A percentile compares a stretch with the other conserved stretches of the same genome.
Conservation (phyloP, 2,113 vertebrate species). For the Alligator mississippiensis region DNA sequence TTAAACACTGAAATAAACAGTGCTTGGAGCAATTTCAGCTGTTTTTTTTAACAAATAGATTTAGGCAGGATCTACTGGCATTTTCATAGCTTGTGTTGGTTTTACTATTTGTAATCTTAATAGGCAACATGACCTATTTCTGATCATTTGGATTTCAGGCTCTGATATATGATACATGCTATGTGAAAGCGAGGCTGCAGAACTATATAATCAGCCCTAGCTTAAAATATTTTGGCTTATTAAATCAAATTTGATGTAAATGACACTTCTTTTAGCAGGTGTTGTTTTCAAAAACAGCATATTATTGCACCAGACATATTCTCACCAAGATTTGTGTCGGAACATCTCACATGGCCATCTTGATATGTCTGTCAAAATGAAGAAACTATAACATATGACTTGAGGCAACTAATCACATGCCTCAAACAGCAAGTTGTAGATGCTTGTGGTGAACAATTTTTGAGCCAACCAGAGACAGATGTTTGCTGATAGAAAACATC, state of each 20-base stretch:
- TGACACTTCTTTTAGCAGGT: not conserved
- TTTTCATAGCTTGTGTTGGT: not conserved
- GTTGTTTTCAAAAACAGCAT: not conserved
- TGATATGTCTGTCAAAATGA: not conserved
- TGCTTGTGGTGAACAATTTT: not conserved
- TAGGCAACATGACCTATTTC: not conserved
- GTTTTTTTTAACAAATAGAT: not conserved
- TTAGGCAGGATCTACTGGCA: not conserved
- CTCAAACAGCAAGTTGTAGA: not conserved
- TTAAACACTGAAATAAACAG: not conserved
- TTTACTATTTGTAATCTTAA: not conserved
- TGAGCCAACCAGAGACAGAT: slow-evolving; percentile 33
- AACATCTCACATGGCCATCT: not conserved
- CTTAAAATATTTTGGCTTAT: not conserved
- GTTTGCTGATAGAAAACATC: slow-evolving; percentile 36
- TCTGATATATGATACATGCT: not conserved
- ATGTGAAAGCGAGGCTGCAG: not conserved
- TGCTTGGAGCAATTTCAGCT: not conserved
- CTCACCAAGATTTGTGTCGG: not conserved
- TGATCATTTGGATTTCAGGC: not conserved
- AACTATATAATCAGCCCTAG: not conserved
- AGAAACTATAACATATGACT: not conserved
- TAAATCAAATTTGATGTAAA: not conserved
- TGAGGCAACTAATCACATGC: not conserved
- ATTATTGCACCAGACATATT: not conserved